Conservation (phyloP, 2,113 vertebrate genomes). For the Prunella fulvescens region DNA sequence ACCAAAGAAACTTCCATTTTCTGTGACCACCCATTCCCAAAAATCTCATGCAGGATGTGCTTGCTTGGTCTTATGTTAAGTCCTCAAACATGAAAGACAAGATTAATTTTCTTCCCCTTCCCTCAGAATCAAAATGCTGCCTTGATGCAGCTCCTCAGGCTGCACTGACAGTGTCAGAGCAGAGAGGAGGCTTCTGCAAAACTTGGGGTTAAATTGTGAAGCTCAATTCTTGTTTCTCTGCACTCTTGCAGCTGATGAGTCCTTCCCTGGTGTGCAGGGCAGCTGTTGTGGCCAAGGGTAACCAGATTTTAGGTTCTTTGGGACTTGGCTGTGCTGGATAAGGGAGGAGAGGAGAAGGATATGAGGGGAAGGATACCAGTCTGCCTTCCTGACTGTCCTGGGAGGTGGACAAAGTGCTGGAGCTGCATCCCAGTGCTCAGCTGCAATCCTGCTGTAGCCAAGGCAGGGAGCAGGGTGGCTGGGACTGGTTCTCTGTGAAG, state of each 20-base stretch:
- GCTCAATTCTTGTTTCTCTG: background rate
- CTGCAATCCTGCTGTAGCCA: background rate
- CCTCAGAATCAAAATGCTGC: background rate
- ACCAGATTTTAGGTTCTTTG: background rate
- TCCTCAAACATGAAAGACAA: background rate
- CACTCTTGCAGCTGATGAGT: background rate
- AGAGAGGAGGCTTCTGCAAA: background rate
- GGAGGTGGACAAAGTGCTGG: background rate
- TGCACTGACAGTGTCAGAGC: background rate
- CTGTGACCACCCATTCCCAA: background rate
- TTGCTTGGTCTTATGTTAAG: background rate
- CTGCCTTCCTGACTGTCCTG: background rate
- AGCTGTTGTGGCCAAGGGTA: background rate
- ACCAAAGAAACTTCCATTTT: background rate
- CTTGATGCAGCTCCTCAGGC: background rate
- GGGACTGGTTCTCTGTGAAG: background rate
- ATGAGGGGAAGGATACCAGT: background rate
- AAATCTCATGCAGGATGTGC: background rate
- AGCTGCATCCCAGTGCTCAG: background rate
- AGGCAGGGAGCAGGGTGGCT: background rate
- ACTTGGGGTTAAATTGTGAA: background rate
- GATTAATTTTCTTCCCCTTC: background rate
- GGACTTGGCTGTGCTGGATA: background rate
- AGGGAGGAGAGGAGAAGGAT: background rate
- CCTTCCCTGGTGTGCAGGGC: background rate